Evolutionary conservation across 2,888 invertebrate species (phyloP), one percentile per base, ranked within the genome.

Genomic region (Elegia similella): DNA sequence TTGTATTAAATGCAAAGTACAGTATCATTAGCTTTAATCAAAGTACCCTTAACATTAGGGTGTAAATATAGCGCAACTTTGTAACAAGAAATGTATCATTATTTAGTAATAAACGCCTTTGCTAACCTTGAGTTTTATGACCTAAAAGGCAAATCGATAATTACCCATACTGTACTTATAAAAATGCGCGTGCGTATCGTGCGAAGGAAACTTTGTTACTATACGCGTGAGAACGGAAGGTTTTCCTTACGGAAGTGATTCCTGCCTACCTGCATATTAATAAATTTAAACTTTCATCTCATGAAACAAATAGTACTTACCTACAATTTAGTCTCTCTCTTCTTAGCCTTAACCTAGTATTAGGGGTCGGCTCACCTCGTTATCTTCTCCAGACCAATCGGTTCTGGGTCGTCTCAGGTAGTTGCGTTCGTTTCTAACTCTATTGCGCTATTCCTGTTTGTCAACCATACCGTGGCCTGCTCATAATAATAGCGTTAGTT

Each of bases 201-300:
- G 32, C 44, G 44, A 54, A 44, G 32, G 50, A 43, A 42, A 44
- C 44, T 32, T 44, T 13, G 47, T 53, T 74, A 72, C 72, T 72
- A 66, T 74, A 70, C 73, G 64, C 70, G 76, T 56, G 62, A 58
- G 59, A 58, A 50, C 61, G 59, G 76, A 84, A 84, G 83, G 84
- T 75, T 84, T 80, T 78, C 76, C 77, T 75, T 17, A 62, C 75
- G 80, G 80, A 82, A 80, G 72, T 62, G 60, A 32, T 50, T 47
- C 16, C 6, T 44, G 23, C 5, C 2, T 23, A 15, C 55, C 55
- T 55, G 56, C 55, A 50, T 60, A 66, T 67, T 72, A 72, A 67
- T 72, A 76, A 71, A 76, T 72, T 68, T 12, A 75, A 63, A 69
- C 68, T 60, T 62, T 56, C 47, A 46, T 32, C 10, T 12, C 6